Percentiles rank a stretch among this genome's conserved stretches.
These are phyloP conservation scores for Phortica variegata DNA, from an alignment of 1,140 invertebrate genomes.

Conservation along the genomic window DNA sequence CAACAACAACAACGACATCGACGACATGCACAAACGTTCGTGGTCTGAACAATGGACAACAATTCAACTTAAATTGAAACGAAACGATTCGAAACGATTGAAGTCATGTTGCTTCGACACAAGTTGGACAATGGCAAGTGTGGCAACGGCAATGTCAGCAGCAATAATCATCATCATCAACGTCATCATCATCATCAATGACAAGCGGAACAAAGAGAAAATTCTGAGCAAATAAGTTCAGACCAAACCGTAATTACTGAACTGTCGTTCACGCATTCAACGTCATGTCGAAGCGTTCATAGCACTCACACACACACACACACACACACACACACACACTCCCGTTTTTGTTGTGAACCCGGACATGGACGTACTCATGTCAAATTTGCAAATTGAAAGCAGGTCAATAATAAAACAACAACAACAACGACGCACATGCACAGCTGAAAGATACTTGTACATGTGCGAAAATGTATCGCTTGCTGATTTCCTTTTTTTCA, in stretches of 20 bases:
- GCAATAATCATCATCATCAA: constrained; percentile 4
- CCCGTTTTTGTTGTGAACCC: not conserved
- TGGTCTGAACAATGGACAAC: no score
- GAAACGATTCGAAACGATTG: not conserved
- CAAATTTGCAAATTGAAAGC: constrained; percentile 24
- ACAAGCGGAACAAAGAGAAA: constrained; percentile 3
- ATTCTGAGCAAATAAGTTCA: constrained; percentile 4
- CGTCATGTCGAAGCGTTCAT: constrained; percentile 3
- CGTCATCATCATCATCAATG: constrained; percentile 5
- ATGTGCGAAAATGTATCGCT: constrained; percentile 3
- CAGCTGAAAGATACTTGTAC: not conserved
- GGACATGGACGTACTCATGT: constrained; percentile 4
- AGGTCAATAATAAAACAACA: constrained; percentile 20
- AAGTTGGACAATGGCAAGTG: no score
- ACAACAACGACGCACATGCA: constrained; percentile 4
- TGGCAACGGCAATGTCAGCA: constrained; percentile 6
- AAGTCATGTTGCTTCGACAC: no score
- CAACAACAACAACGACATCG: constrained; percentile 21
- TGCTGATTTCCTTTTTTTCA: constrained; percentile 10
- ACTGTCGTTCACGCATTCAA: not conserved
- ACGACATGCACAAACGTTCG: no score
- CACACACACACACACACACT: no score
- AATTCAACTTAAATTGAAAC: constrained; percentile 22
- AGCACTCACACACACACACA: no score
- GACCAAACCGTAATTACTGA: constrained; percentile 17